These are phyloP conservation scores for Corydoras maculifer DNA, from an alignment of 2,113 vertebrate species.

Conservation along the genomic window DNA sequence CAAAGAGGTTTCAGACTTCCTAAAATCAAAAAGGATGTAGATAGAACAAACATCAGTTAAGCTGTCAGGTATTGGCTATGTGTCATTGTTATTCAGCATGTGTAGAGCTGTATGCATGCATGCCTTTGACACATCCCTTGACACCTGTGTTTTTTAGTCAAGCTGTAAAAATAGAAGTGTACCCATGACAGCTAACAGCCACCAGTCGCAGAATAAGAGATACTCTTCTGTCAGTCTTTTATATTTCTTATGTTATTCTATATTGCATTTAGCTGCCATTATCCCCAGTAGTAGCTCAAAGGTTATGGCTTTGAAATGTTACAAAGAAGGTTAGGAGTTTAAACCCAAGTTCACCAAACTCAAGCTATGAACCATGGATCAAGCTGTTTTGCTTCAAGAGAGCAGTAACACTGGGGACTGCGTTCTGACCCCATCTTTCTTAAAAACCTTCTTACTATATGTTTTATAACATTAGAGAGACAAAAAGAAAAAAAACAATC, in stretches of 20 bases:
- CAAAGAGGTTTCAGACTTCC: no score
- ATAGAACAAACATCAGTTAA: neutral
- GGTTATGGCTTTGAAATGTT: no score
- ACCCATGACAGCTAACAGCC: constrained; percentile 18
- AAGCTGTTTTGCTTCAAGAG: no score
- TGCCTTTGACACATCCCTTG: constrained; percentile 1
- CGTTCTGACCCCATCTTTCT: no score
- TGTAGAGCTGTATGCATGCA: neutral
- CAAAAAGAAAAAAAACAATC: no score
- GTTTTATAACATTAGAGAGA: no score
- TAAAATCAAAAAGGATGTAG: neutral
- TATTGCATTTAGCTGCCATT: neutral
- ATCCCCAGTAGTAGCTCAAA: no score
- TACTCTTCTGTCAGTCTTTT: constrained; percentile 1
- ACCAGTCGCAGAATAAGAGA: constrained; percentile 2
- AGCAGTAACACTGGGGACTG: no score
- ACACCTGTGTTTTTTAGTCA: constrained; percentile 15
- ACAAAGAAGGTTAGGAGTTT: no score
- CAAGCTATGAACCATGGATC: no score
- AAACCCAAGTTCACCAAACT: no score
- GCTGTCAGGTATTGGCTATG: constrained; percentile 17
- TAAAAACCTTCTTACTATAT: no score
- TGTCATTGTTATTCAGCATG: constrained; percentile 4
- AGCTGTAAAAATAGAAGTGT: constrained; percentile 29
- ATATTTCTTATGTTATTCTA: neutral